Evolutionary conservation across 1,140 invertebrate genomes (phyloP).

Genomic region (Lordiphosa stackelbergi): DNA sequence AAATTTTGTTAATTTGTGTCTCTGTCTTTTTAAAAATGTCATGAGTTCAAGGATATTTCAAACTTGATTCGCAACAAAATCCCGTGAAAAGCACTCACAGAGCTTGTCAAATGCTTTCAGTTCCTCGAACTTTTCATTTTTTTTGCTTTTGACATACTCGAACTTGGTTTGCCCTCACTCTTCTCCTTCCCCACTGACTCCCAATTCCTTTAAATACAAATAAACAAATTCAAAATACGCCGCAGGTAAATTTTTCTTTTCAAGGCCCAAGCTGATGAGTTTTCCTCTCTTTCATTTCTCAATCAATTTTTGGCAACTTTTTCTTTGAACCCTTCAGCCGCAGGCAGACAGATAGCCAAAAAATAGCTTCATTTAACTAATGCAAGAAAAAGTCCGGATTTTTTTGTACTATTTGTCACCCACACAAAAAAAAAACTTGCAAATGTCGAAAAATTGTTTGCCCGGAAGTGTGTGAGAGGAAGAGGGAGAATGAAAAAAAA

Average conservation of each 20-base stretch:
- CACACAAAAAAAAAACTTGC: conserved; percentile 22
- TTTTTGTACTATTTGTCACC: conserved; percentile 49
- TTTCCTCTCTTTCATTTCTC: conserved; percentile 16
- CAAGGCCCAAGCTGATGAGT: conserved; percentile 39
- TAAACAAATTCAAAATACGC: conserved; percentile 13
- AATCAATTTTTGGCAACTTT: conserved; percentile 36
- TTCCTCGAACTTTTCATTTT: no score
- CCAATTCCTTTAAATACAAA: no score
- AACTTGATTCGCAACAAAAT: no score
- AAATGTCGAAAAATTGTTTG: conserved; percentile 32
- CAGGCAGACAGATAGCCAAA: conserved; percentile 26
- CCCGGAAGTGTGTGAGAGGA: neutral
- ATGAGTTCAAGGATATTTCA: no score
- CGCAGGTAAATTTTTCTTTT: conserved; percentile 40
- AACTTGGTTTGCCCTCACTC: no score
- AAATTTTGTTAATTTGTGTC: no score
- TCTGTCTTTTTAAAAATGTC: no score
- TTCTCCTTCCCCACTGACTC: no score
- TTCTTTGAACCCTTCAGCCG: conserved; percentile 42
- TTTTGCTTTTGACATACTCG: no score
- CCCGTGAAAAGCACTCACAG: no score
- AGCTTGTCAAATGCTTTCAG: no score
- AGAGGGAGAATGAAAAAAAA: conserved; percentile 35
- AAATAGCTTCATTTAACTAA: conserved; percentile 51
- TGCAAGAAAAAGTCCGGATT: conserved; percentile 18